Evolutionary conservation across 2,797 vertebrate species (phyloP).

Genomic region (Myotis vivesi): DNA sequence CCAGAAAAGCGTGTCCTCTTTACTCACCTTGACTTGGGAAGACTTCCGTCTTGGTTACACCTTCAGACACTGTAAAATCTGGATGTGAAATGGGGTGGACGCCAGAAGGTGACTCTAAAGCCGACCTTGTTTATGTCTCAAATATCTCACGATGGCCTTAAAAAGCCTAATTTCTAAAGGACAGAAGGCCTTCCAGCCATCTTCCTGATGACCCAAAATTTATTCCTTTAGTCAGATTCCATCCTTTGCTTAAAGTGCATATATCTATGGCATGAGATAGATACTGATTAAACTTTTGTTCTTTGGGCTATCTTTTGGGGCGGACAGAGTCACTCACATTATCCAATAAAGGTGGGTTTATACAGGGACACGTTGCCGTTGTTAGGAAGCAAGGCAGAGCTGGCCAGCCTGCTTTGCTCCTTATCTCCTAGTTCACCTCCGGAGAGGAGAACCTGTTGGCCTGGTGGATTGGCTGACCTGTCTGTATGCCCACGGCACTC

Average conservation of each 20-base stretch:
- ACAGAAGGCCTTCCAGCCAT: not conserved
- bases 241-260: not conserved
- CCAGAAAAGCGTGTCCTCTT: not conserved
- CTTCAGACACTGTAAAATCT: not conserved
- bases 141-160: not conserved
- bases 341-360: not conserved
- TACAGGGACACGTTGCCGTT: not conserved
- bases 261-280: not conserved
- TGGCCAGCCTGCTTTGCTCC: not conserved
- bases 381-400: not conserved
- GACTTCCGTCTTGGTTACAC: not conserved
- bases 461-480: not conserved
- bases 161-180: not conserved
- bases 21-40: not conserved
- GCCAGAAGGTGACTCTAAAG: not conserved
- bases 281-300: slow-evolving; percentile 5
- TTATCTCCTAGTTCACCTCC: not conserved
- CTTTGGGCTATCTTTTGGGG: not conserved
- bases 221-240: not conserved
- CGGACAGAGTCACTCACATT: not conserved
- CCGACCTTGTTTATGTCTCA: not conserved
- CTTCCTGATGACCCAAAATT: not conserved
- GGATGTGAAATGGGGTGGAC: not conserved
- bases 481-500: not conserved
- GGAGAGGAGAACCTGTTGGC: not conserved